Evolutionary conservation across 2,888 invertebrate genomes (phyloP).

Genomic region (Cephus spinipes): DNA sequence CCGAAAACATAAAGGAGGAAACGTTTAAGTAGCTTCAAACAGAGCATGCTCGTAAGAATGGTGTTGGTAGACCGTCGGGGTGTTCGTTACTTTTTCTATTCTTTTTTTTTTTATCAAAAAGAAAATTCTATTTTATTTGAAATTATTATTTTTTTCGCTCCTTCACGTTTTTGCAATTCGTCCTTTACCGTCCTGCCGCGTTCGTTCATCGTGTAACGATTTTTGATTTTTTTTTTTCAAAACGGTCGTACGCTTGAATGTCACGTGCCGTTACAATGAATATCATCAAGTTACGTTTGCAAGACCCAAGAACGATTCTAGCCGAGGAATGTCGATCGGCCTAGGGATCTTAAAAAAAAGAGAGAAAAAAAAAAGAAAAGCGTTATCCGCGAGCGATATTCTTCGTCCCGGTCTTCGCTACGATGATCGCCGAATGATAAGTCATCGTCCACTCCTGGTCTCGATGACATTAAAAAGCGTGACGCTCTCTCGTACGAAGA

Average conservation of each 20-base stretch:
- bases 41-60: conserved; percentile 6
- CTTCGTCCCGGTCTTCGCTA: neutral
- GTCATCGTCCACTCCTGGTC: neutral
- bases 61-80: neutral
- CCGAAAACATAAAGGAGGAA: conserved; percentile 7
- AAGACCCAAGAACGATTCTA: neutral
- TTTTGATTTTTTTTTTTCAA: too few species aligned
- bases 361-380: neutral
- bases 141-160: neutral
- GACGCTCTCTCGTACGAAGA: conserved; percentile 20
- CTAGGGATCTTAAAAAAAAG: neutral
- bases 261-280: neutral
- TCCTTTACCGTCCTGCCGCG: neutral
- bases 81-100: neutral
- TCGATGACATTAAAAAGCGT: neutral
- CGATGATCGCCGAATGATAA: neutral
- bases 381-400: neutral
- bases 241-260: neutral
- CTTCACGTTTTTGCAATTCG: neutral
- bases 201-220: neutral
- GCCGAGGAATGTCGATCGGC: neutral
- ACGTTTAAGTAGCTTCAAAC: neutral
- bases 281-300: neutral
- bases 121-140: neutral
- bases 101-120: neutral